Conservation (phyloP, 2,113 vertebrate genomes). For the Callionymus lyra region DNA sequence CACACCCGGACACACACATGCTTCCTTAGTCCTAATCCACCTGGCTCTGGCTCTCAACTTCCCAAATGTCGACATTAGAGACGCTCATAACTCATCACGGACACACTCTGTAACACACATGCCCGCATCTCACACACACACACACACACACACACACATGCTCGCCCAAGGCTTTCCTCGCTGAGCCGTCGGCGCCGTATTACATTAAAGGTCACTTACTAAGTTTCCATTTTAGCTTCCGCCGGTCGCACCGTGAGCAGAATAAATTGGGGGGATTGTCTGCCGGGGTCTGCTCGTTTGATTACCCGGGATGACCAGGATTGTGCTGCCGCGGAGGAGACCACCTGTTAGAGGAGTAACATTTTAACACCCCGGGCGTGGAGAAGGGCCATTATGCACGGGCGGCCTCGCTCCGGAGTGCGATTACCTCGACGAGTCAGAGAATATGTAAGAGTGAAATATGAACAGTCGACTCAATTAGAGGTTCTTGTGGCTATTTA, state of each 20-base stretch:
- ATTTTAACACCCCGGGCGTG: slow-evolving; percentile 2
- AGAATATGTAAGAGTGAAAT: slow-evolving; percentile 7
- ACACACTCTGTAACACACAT: slow-evolving; percentile 7
- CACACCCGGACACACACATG: not conserved
- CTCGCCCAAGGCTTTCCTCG: slow-evolving; percentile 30
- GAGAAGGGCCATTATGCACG: slow-evolving; percentile 8
- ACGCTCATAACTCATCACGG: slow-evolving; percentile 41
- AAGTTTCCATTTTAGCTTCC: slow-evolving; percentile 49
- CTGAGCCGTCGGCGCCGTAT: slow-evolving; percentile 38
- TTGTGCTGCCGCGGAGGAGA: slow-evolving; percentile 21
- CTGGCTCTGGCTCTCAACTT: slow-evolving; percentile 52
- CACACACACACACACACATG: slow-evolving; percentile 10
- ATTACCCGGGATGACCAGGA: slow-evolving; percentile 28
- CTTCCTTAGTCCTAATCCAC: slow-evolving; percentile 41
- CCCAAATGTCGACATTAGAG: slow-evolving; percentile 39
- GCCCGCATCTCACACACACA: slow-evolving; percentile 1
- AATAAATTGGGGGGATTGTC: slow-evolving; percentile 46
- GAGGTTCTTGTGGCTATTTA: too few relatives aligned
- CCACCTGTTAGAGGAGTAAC: slow-evolving; percentile 10
- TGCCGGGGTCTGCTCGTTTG: slow-evolving; percentile 35
- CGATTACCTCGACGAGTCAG: slow-evolving; percentile 4
- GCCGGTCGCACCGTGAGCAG: slow-evolving; percentile 30
- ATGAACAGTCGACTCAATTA: not conserved
- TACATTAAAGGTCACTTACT: slow-evolving; percentile 54
- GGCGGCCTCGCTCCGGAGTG: slow-evolving; percentile 8